Evolutionary conservation across 2,113 vertebrate genomes (phyloP), one percentile per base, ranked within the genome.

Genomic region (Triplophysa tibetana): DNA sequence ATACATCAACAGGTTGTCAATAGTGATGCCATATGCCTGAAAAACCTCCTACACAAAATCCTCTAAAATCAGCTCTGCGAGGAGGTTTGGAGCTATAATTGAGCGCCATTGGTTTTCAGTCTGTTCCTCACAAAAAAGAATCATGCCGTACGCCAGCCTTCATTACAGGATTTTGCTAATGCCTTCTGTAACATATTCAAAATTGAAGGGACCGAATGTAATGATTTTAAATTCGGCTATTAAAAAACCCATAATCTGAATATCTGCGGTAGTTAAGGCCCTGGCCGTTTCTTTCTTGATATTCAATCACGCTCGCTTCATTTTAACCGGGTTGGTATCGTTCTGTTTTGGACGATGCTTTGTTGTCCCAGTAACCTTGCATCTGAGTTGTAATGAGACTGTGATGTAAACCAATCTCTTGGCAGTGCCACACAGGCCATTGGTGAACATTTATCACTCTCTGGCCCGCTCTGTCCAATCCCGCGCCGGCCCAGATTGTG

Each of bases 291-390:
- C 56, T 75, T 45, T 9, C 41, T 62, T 43, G 43, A 26, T 38
- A 62, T 75, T 62, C 72, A 41, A 62, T 75, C 72, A 62, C 2
- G 58, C 21, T 75, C 38, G 16, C 19, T 74, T 75, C 72, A 26
- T 38, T 62, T 45, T 48, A 48, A 75, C 45, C 9, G 11, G 23
- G 56, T 58, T 2, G 70, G 1, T 33, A 14, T 58, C 70, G 21
- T 45, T 62, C 19, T 62, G 72, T 43, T 74, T 75, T 75, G 72
- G 72, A 75, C 11, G 38, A 14, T 45, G 72, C 41, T 62, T 62
- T 75, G 72, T 62, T 75, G 72, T 75, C 72, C 72, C 58, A 75
- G 72, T 75, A 75, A 75, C 72, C 72, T 76, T 76, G 74, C 64
- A 76, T 64, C 43, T 1, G 61, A 65, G 41, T 65, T 65, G 74